Evolutionary conservation across 2,888 invertebrate genomes (phyloP).

Genomic region (Ephialtes manifestator): DNA sequence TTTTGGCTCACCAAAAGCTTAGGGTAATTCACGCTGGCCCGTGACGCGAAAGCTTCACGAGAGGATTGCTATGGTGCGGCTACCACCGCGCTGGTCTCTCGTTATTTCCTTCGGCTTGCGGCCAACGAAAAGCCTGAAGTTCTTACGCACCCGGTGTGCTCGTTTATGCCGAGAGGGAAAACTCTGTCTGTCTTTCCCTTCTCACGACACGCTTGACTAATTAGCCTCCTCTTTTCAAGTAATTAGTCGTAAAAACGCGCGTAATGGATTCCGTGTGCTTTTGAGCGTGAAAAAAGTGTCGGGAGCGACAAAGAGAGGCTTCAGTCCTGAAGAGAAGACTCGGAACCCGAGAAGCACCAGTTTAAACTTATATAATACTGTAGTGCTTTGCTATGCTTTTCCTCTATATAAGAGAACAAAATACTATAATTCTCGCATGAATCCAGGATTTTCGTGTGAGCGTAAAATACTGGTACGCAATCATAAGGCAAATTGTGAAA

Average conservation of each 20-base stretch:
- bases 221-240: constrained; percentile 73
- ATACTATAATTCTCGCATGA: no score
- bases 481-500: no score
- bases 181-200: constrained; percentile 29
- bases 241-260: constrained; percentile 74
- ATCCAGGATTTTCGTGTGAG: no score
- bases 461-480: no score
- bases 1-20: constrained; percentile 36
- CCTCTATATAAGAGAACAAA: no score
- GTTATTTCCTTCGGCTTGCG: constrained; percentile 38
- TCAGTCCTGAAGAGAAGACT: constrained; percentile 43
- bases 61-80: constrained; percentile 3
- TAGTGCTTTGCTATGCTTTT: no score
- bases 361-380: constrained; percentile 33
- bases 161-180: constrained; percentile 36
- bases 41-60: constrained; percentile 55
- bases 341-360: constrained; percentile 54
- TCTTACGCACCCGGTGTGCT: constrained; percentile 44
- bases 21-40: constrained; percentile 55
- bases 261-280: constrained; percentile 68
- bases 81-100: constrained; percentile 1
- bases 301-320: constrained; percentile 66
- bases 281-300: constrained; percentile 62
- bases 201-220: constrained; percentile 70
- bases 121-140: constrained; percentile 39